Evolutionary conservation across 2,888 invertebrate species (phyloP).

Genomic region (Parnassius orleans): DNA sequence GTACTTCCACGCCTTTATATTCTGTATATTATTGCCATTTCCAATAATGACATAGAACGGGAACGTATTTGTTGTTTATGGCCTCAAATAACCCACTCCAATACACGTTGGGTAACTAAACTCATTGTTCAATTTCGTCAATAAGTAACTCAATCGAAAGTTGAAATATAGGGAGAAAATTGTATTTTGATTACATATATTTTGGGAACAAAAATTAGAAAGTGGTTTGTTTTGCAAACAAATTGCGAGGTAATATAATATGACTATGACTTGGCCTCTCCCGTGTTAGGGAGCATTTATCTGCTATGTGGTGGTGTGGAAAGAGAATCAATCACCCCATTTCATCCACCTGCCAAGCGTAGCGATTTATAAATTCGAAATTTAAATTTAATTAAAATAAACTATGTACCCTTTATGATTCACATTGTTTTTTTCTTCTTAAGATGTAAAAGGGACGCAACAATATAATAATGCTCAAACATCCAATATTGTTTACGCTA

Average conservation of each 20-base stretch:
- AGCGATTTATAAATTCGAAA: no score
- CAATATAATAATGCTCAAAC: no score
- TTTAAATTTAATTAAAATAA: no score
- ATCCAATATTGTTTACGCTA: no score
- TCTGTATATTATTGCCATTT: constrained; percentile 11
- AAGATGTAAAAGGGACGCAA: no score
- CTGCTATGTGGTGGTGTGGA: no score
- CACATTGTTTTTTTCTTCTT: no score
- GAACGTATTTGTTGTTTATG: constrained; percentile 30
- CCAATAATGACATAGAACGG: constrained; percentile 17
- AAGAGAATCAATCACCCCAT: no score
- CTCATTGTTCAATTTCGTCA: constrained; percentile 14
- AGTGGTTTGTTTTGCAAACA: background rate
- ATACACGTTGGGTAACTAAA: constrained; percentile 14
- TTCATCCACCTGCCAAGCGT: no score
- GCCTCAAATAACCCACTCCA: constrained; percentile 29
- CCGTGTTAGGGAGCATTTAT: no score
- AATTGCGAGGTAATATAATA: background rate
- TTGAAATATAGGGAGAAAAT: background rate
- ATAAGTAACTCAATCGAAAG: constrained; percentile 17
- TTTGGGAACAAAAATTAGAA: constrained; percentile 6
- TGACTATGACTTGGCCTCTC: no score
- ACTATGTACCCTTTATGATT: no score
- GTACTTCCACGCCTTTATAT: constrained; percentile 1
- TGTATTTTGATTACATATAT: constrained; percentile 13